Evolutionary conservation across 2,113 vertebrate genomes (phyloP).

Genomic region (Pheucticus melanocephalus): DNA sequence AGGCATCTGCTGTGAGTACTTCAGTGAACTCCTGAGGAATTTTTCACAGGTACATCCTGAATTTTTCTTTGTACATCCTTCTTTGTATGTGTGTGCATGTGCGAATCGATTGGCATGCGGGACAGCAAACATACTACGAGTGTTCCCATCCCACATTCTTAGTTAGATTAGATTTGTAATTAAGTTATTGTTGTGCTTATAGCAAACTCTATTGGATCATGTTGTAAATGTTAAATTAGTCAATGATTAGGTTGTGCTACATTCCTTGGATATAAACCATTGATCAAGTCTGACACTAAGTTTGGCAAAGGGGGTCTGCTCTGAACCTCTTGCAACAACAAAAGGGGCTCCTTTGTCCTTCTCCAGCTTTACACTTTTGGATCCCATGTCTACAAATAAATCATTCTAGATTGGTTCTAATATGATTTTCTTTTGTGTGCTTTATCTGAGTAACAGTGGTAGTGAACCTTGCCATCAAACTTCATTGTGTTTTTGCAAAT

Average conservation of each 20-base stretch:
- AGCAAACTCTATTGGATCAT: background rate
- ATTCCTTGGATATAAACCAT: background rate
- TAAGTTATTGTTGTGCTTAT: background rate
- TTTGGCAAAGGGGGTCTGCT: background rate
- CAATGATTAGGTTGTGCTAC: background rate
- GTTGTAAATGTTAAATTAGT: background rate
- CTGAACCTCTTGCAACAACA: background rate
- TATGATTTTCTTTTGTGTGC: background rate
- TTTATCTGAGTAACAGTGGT: background rate
- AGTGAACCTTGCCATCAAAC: background rate
- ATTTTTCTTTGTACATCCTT: background rate
- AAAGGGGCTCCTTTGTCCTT: background rate
- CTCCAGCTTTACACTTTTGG: background rate
- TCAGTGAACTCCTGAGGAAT: background rate
- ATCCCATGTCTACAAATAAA: background rate
- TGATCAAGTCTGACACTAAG: background rate
- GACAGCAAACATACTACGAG: background rate
- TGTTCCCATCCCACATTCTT: background rate
- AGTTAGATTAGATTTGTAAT: background rate
- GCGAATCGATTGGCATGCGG: fast-evolving
- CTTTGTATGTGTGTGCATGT: background rate
- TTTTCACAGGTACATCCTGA: background rate
- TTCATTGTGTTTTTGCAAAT: background rate
- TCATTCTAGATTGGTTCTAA: background rate
- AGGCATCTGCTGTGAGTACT: background rate